Evolutionary conservation across 2,888 invertebrate species (phyloP).

Genomic region (Hermaeophaga mercurialis): DNA sequence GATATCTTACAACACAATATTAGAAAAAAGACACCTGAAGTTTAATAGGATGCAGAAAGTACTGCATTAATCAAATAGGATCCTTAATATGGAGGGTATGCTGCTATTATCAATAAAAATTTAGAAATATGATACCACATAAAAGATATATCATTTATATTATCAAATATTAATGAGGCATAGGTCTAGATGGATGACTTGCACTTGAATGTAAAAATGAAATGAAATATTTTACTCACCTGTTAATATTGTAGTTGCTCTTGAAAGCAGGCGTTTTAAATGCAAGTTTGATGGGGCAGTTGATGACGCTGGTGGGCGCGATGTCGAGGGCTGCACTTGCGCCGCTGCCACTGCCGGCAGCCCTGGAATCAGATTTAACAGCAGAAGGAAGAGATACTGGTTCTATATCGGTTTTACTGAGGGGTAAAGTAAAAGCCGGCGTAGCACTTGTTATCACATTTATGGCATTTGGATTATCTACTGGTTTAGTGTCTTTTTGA

Average conservation of each 20-base stretch:
- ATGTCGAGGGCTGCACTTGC: neutral
- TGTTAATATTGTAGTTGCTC: slow-evolving; percentile 56
- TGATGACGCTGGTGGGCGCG: slow-evolving; percentile 54
- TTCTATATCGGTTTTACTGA: slow-evolving; percentile 31
- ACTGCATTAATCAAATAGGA: too few relatives aligned
- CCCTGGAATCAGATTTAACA: slow-evolving; percentile 39
- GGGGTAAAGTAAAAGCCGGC: slow-evolving; percentile 40
- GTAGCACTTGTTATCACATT: slow-evolving; percentile 54
- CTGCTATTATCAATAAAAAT: too few relatives aligned
- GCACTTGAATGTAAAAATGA: too few relatives aligned
- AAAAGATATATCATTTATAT: too few relatives aligned
- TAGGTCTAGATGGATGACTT: too few relatives aligned
- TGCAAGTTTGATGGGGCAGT: slow-evolving; percentile 60
- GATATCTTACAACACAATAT: too few relatives aligned
- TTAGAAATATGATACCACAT: too few relatives aligned
- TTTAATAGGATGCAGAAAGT: too few relatives aligned
- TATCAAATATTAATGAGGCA: too few relatives aligned
- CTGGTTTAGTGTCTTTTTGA: slow-evolving; percentile 27
- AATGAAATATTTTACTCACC: slow-evolving; percentile 44
- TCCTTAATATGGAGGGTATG: too few relatives aligned
- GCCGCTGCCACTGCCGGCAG: slow-evolving; percentile 21
- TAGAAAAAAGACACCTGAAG: too few relatives aligned
- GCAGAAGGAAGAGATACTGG: slow-evolving; percentile 30
- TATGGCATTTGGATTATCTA: slow-evolving; percentile 57
- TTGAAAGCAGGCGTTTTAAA: slow-evolving; percentile 57